A percentile compares a stretch with the other conserved stretches of the same genome.
Evolutionary conservation across 2,888 invertebrate genomes (phyloP).

Genomic region (Erebia aethiops): DNA sequence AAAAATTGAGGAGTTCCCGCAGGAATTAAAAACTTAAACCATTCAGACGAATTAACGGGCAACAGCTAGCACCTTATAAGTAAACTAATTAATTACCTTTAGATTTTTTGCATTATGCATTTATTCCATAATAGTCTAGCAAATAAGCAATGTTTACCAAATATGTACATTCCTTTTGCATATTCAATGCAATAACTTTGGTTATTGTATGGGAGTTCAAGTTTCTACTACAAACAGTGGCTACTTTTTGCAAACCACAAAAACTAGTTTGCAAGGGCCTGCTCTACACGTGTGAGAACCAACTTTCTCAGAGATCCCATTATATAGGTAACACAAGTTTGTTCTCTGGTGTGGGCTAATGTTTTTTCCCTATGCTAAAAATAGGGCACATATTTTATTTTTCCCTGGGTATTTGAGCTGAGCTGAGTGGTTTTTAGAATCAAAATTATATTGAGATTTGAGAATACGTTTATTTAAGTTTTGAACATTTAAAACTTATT

Average conservation of each 20-base stretch:
- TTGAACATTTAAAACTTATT: no score
- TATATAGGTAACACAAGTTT: constrained; percentile 1
- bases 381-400: no score
- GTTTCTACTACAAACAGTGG: constrained; percentile 4
- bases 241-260: constrained; percentile 23
- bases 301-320: constrained; percentile 17
- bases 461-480: no score
- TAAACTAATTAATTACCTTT: no score
- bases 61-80: no score
- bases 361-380: no score
- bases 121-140: neutral
- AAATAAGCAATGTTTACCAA: neutral
- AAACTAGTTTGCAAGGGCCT: constrained; percentile 17
- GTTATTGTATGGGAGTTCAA: constrained; percentile 13
- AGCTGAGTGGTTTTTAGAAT: no score
- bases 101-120: neutral
- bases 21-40: no score
- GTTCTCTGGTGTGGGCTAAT: neutral
- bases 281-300: constrained; percentile 16
- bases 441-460: no score
- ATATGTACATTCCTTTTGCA: neutral
- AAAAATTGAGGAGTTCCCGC: no score
- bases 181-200: constrained; percentile 8
- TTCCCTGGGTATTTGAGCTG: no score
- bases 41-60: no score